Evolutionary conservation across 2,888 invertebrate species (phyloP), one percentile per base, ranked within the genome.

Genomic region (Apoda limacodes): DNA sequence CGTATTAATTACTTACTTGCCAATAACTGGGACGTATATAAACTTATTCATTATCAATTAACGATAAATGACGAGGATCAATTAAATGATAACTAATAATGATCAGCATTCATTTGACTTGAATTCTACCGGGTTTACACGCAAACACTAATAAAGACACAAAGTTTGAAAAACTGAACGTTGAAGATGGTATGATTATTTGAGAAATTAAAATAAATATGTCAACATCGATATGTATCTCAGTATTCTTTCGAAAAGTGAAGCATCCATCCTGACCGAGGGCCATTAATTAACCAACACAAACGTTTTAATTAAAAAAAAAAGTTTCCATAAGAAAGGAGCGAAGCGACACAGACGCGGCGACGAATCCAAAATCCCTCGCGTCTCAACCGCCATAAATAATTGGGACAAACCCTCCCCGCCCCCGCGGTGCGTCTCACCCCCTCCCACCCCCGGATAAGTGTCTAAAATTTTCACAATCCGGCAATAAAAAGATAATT

Each of bases 401-500:
- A 78, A 76, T 72, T 72, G 72, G 75, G 74, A 78, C 76, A 75
- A 78, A 72, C 65, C 70, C 58, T 57, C 59, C 56, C 59, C 54
- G 45, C 48, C 52, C 45, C 31, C 49, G 33, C 40, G 43, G 53
- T 48, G 41, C 50, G 46, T 40, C 46, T 39, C 43, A 44, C 50
- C 40, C 48, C 49, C 54, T 48, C 55, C 42, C 40, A 47, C 50
- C 53, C 66, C 67, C 65, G 76, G 76, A 76, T 78, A 78, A 80
- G 78, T 78, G 78, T 80, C 78, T 74, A 74, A 80, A 78, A 80
- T 80, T 80, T 80, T 80, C 78, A 80, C 80, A 80, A 80, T 78
- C 78, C 78, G 68, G 80, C 75, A 81, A 78, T 80, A 80, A 80
- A 80, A 81, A 80, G 78, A 78, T 80, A 80, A 81, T 80, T 80